Evolutionary conservation across 2,797 vertebrate genomes (phyloP), one percentile per base, ranked within the genome.

Genomic region (Holocentrus rufus): DNA sequence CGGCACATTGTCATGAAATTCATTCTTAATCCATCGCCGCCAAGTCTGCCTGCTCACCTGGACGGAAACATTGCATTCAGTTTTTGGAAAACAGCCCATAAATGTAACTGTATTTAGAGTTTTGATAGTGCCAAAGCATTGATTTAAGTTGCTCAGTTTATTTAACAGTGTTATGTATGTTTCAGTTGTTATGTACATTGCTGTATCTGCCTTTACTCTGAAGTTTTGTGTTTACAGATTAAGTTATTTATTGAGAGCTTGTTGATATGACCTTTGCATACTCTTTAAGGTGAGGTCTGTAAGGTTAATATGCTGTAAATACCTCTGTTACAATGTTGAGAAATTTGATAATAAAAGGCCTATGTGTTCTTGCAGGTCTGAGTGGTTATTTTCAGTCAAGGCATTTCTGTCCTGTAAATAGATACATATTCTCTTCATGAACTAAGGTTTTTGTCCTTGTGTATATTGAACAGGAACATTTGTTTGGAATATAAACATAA

Each of bases 91-190:
- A 74, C 17, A 9, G 3, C 3, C 14, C 4, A 56, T 52, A 66
- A 39, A 76, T 79, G 87, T 63, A 76, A 80, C 84, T 95, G 92
- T 90, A 93, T 93, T 92, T 85, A 30, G 18, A 74, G 39, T 85
- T 88, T 92, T 90, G 76, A 94, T 94, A 92, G 91, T 94, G 91
- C 93, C 93, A 95, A 95, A 95, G 91, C 86, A 92, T 93, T 88
- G 54, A 56, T 78, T 85, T 57, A 42, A 57, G 44, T 65, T 85
- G 6, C 36, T 18, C 6, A 27, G 27, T 68, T 79, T 65, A 60
- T 69, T 63, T 44, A 74, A 58, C 54, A 64, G 52, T 72, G 66
- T 61, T 79, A 76, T 74, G 57, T 80, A 50, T 58, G 56, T 83
- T 74, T 81, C 39, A 56, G 30, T 77, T 61, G 63, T 42, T 80